A percentile compares a stretch with the other conserved stretches of the same genome.
phyloP scores from a whole-genome alignment of 2,797 vertebrate species.

The Phrynocephalus forsythii region DNA sequence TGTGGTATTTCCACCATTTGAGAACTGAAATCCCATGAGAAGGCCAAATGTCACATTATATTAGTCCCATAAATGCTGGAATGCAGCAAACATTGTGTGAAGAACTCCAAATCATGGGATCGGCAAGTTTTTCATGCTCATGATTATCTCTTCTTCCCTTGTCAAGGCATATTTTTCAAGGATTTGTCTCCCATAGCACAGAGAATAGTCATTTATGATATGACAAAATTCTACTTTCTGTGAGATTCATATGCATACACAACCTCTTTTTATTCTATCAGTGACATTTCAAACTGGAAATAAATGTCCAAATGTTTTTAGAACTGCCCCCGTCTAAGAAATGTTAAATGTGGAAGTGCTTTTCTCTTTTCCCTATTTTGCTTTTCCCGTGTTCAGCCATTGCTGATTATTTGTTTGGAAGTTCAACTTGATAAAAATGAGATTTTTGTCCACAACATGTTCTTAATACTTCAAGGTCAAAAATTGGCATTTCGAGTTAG shows the following conservation, averaged over 20 bases:
- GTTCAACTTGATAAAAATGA: too few relatives aligned
- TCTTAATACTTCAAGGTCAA: too few relatives aligned
- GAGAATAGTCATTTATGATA: not conserved
- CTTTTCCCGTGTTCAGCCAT: too few relatives aligned
- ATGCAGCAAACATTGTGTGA: constrained; percentile 58
- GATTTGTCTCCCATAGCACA: constrained; percentile 56
- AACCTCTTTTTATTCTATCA: not conserved
- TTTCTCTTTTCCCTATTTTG: not conserved
- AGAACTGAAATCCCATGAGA: constrained; percentile 58
- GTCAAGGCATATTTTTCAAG: constrained; percentile 55
- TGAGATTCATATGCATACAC: not conserved
- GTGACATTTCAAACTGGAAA: not conserved
- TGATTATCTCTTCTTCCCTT: constrained; percentile 53
- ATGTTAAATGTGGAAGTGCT: not conserved
- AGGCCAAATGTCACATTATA: constrained; percentile 59
- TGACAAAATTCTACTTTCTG: not conserved
- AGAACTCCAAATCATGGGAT: constrained; percentile 53
- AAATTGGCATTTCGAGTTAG: too few relatives aligned
- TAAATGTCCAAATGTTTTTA: not conserved
- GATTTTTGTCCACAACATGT: too few relatives aligned
- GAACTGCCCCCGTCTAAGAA: not conserved
- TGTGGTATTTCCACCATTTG: constrained; percentile 65
- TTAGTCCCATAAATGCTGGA: constrained; percentile 64
- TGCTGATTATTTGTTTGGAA: too few relatives aligned
- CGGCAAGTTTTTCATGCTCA: constrained; percentile 50